Conservation (phyloP, 1,140 invertebrate genomes). For the Apis florea region DNA sequence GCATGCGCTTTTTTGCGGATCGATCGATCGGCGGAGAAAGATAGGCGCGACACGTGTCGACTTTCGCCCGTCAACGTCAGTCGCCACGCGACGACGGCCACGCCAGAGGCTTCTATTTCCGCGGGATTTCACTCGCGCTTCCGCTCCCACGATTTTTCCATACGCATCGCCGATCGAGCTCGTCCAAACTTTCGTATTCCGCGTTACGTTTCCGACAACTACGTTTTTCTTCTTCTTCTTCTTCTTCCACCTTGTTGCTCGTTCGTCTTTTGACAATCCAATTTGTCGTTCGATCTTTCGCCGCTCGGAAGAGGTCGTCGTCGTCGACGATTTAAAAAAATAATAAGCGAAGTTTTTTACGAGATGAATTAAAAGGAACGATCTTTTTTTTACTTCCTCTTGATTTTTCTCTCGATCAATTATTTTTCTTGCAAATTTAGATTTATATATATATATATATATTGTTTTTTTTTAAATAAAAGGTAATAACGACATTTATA, state of each 20-base stretch:
- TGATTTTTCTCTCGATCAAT: too few species aligned
- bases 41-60: neutral
- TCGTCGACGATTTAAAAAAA: neutral
- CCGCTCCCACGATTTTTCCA: conserved; percentile 11
- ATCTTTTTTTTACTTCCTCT: too few species aligned
- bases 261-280: neutral
- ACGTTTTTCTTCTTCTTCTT: neutral
- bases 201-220: conserved; percentile 4
- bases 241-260: neutral
- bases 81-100: neutral
- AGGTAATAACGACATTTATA: too few species aligned
- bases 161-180: conserved; percentile 1
- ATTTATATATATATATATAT: too few species aligned
- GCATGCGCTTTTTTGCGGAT: neutral
- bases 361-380: too few species aligned
- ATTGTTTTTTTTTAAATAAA: too few species aligned
- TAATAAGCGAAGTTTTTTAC: neutral
- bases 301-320: neutral
- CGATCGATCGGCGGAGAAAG: neutral
- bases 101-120: conserved; percentile 16
- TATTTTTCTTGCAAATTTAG: too few species aligned
- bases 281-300: conserved; percentile 12
- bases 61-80: conserved; percentile 12
- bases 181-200: conserved; percentile 12
- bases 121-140: neutral